These are phyloP conservation scores for Caprella mutica DNA, from an alignment of 2,888 invertebrate genomes.

Conservation along the genomic window DNA sequence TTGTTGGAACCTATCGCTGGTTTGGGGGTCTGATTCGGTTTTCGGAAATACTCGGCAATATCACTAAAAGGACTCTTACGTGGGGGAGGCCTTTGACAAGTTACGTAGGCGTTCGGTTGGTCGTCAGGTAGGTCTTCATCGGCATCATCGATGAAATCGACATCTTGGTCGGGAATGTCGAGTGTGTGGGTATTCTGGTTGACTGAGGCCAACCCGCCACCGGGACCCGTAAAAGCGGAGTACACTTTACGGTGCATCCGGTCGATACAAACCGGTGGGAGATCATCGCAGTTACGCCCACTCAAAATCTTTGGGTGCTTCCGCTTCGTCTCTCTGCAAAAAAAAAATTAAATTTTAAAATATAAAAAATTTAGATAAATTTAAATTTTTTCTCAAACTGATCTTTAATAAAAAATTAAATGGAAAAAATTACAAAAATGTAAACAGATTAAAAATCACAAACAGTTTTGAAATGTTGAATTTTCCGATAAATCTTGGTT, in stretches of 20 bases:
- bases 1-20: neutral
- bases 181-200: constrained; percentile 50
- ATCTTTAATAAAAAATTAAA: too few relatives aligned
- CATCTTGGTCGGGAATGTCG: constrained; percentile 54
- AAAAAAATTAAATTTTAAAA: neutral
- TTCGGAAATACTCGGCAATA: constrained; percentile 29
- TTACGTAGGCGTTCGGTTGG: constrained; percentile 32
- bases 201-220: constrained; percentile 64
- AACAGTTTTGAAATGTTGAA: neutral
- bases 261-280: constrained; percentile 19
- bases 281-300: constrained; percentile 28
- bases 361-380: neutral
- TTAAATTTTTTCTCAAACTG: neutral
- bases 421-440: neutral
- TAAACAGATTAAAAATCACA: neutral
- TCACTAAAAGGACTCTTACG: constrained; percentile 33
- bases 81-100: constrained; percentile 32
- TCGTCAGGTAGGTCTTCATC: constrained; percentile 41
- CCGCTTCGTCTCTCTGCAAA: constrained; percentile 21
- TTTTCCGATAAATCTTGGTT: too few relatives aligned
- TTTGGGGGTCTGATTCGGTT: constrained; percentile 12
- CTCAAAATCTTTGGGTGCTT: constrained; percentile 27
- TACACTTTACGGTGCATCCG: constrained; percentile 47
- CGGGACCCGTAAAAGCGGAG: constrained; percentile 69
- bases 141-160: constrained; percentile 57